Evolutionary conservation across 2,888 invertebrate species (phyloP).

Genomic region (Coremacera marginata): DNA sequence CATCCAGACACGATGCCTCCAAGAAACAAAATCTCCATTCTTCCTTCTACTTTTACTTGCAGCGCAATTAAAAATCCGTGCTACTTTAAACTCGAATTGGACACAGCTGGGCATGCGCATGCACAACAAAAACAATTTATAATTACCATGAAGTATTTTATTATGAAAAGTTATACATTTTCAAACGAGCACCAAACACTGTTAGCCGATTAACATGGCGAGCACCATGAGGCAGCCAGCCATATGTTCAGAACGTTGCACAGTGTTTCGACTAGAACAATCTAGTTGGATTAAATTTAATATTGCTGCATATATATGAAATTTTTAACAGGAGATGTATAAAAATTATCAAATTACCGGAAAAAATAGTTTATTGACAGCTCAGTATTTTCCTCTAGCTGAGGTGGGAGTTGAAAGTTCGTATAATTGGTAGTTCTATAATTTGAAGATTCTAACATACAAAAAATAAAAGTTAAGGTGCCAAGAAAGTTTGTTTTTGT

Average conservation of each 20-base stretch:
- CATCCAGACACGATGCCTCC: constrained; percentile 30
- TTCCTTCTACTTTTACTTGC: neutral
- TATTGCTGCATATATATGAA: too few relatives aligned
- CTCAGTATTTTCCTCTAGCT: too few relatives aligned
- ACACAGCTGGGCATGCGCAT: neutral
- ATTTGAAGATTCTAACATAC: too few relatives aligned
- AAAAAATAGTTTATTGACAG: too few relatives aligned
- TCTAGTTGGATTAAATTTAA: too few relatives aligned
- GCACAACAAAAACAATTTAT: constrained; percentile 12
- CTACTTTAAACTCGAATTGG: neutral
- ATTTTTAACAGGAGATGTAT: too few relatives aligned
- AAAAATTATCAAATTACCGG: too few relatives aligned
- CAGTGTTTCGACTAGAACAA: too few relatives aligned
- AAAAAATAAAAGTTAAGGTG: too few relatives aligned
- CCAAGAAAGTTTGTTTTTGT: too few relatives aligned
- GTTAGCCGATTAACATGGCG: neutral
- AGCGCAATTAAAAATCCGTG: constrained; percentile 5
- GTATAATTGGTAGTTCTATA: too few relatives aligned
- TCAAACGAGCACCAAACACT: neutral
- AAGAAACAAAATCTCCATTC: neutral
- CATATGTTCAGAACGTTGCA: neutral
- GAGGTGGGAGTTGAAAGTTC: too few relatives aligned
- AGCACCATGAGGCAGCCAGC: neutral
- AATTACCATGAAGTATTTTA: constrained; percentile 32
- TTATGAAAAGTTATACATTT: neutral